Conservation (phyloP, 2,888 invertebrate species). For the Eugnorisma glareosa region DNA sequence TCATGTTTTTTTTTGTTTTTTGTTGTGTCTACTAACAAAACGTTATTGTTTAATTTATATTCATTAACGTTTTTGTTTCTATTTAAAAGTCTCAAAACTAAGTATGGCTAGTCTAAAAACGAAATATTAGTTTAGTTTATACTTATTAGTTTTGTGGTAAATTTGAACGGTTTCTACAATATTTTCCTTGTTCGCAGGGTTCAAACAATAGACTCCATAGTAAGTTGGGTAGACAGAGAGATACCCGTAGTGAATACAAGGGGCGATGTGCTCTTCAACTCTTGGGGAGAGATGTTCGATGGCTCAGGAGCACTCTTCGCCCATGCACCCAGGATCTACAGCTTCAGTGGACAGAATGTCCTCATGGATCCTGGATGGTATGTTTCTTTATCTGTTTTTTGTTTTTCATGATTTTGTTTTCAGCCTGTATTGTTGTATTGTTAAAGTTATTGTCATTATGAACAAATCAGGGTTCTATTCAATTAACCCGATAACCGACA, state of each 20-base stretch:
- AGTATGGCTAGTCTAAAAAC: no score
- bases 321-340: constrained; percentile 96
- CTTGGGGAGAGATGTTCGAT: constrained; percentile 98
- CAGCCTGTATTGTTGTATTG: not conserved
- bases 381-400: constrained; percentile 68
- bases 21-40: no score
- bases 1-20: no score
- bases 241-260: constrained; percentile 97
- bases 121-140: not conserved
- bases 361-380: constrained; percentile 97
- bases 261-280: constrained; percentile 98
- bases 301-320: constrained; percentile 96
- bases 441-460: not conserved
- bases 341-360: constrained; percentile 98
- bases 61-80: not conserved
- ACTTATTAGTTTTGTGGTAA: not conserved
- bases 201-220: constrained; percentile 98
- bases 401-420: not conserved
- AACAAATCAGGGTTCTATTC: not conserved
- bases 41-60: not conserved
- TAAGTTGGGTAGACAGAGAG: constrained; percentile 95
- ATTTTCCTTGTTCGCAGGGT: constrained; percentile 87
- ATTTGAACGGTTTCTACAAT: not conserved
- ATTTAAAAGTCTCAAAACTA: not conserved
- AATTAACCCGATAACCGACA: not conserved